Evolutionary conservation across 2,888 invertebrate genomes (phyloP).

Genomic region (Dolichomitus sp.): DNA sequence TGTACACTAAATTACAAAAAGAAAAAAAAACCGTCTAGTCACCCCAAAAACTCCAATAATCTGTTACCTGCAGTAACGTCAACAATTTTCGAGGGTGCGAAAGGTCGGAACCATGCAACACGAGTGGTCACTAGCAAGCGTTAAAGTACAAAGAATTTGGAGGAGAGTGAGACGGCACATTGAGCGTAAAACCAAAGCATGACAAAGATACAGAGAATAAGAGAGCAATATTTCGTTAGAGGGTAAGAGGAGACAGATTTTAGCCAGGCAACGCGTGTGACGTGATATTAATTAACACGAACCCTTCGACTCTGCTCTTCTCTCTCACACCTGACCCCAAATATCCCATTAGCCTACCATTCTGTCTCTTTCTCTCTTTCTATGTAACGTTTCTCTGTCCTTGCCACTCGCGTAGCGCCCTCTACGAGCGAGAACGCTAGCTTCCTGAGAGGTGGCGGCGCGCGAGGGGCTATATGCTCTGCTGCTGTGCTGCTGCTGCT

Average conservation of each 20-base stretch:
- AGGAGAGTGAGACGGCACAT: neutral
- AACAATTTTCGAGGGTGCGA: constrained; percentile 1
- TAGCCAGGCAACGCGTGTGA: constrained; percentile 82
- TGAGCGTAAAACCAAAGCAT: neutral
- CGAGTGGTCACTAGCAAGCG: constrained; percentile 10
- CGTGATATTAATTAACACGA: constrained; percentile 86
- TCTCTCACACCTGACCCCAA: constrained; percentile 63
- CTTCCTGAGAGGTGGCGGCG: constrained; percentile 43
- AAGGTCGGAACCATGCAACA: neutral
- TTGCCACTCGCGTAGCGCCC: constrained; percentile 49
- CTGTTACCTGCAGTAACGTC: neutral
- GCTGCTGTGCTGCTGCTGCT: constrained; percentile 70
- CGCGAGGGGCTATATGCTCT: constrained; percentile 10
- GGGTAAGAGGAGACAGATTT: constrained; percentile 79
- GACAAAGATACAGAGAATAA: constrained; percentile 45
- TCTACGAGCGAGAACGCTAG: constrained; percentile 47
- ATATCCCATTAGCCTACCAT: constrained; percentile 63
- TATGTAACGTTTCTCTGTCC: constrained; percentile 65
- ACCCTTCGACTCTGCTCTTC: constrained; percentile 80
- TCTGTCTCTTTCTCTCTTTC: constrained; percentile 58
- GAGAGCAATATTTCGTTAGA: constrained; percentile 72
- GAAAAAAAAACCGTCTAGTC: too few relatives aligned
- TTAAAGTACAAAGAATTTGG: neutral
- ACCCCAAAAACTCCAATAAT: neutral
- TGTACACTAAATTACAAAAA: too few relatives aligned